Percentiles rank a stretch among this genome's conserved stretches.
Conservation (phyloP, 2,888 invertebrate species). For the Nasonia oneida region DNA sequence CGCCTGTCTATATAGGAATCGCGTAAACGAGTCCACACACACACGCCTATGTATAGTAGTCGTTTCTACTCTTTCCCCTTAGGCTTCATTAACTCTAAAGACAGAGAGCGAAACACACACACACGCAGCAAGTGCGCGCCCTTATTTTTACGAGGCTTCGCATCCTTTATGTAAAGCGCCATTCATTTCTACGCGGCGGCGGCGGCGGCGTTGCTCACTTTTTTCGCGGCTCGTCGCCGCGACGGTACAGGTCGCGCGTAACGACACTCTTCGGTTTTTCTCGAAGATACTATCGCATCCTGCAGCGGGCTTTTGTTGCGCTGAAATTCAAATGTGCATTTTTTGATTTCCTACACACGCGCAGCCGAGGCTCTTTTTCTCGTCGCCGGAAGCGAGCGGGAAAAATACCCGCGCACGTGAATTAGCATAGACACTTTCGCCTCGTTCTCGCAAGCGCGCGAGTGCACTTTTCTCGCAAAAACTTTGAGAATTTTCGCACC, state of each 20-base stretch:
- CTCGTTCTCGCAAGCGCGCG: background rate
- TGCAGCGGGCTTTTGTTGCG: conserved; percentile 8
- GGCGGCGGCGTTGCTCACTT: background rate
- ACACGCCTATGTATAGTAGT: background rate
- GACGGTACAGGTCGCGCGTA: conserved; percentile 40
- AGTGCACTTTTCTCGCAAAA: conserved; percentile 13
- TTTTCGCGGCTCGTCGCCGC: conserved; percentile 1
- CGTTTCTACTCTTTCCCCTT: conserved; percentile 4
- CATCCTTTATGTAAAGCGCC: conserved; percentile 54
- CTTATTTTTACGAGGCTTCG: conserved; percentile 56
- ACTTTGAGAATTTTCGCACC: conserved; percentile 49
- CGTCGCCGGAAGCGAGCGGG: conserved; percentile 11
- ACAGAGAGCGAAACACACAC: conserved; percentile 8
- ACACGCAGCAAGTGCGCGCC: background rate
- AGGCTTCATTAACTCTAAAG: conserved; percentile 43
- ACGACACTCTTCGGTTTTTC: conserved; percentile 55
- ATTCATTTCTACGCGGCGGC: conserved; percentile 28
- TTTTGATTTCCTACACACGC: conserved; percentile 33
- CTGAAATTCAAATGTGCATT: conserved; percentile 41
- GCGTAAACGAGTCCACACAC: conserved; percentile 2
- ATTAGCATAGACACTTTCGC: conserved; percentile 27
- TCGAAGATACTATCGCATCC: conserved; percentile 41
- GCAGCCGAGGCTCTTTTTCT: background rate
- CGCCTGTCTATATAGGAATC: background rate
- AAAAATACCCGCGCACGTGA: background rate